A percentile compares a stretch with the other conserved stretches of the same genome.
phyloP scores from a whole-genome alignment of 2,113 vertebrate species.

The Anguilla japonica region DNA sequence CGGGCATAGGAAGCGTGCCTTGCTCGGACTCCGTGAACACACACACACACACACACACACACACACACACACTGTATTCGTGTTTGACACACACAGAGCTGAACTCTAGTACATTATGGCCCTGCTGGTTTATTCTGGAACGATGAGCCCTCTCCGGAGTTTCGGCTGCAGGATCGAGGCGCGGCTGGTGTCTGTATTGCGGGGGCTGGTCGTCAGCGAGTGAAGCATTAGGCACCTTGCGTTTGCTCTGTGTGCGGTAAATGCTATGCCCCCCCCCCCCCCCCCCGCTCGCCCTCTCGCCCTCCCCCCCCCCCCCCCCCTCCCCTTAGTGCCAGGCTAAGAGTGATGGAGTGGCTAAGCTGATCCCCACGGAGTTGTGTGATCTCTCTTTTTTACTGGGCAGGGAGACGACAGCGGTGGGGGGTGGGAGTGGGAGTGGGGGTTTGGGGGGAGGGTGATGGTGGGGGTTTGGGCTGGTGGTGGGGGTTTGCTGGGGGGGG shows the following conservation, averaged over 20 bases:
- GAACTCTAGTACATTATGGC: background rate
- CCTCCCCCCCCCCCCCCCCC: no score
- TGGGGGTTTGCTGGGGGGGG: constrained; percentile 32
- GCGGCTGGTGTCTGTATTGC: background rate
- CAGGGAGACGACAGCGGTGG: constrained; percentile 32
- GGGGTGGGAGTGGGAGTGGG: constrained; percentile 35
- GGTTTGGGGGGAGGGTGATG: constrained; percentile 35
- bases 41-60: no score
- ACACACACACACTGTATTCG: no score
- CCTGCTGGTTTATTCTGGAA: background rate
- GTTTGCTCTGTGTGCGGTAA: background rate
- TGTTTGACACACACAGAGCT: background rate
- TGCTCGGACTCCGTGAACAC: background rate
- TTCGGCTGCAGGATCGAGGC: background rate
- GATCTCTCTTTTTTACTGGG: constrained; percentile 7
- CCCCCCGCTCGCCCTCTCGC: no score
- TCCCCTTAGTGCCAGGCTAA: no score
- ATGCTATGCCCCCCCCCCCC: background rate
- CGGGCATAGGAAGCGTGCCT: background rate
- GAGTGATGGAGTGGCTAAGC: background rate
- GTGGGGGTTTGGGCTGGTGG: background rate
- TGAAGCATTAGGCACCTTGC: background rate
- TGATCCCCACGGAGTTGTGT: constrained; percentile 7
- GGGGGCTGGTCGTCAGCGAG: no score
- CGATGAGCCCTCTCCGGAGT: background rate